Evolutionary conservation across 1,140 invertebrate genomes (phyloP), one percentile per base, ranked within the genome.

Genomic region (Zophobas atratus): DNA sequence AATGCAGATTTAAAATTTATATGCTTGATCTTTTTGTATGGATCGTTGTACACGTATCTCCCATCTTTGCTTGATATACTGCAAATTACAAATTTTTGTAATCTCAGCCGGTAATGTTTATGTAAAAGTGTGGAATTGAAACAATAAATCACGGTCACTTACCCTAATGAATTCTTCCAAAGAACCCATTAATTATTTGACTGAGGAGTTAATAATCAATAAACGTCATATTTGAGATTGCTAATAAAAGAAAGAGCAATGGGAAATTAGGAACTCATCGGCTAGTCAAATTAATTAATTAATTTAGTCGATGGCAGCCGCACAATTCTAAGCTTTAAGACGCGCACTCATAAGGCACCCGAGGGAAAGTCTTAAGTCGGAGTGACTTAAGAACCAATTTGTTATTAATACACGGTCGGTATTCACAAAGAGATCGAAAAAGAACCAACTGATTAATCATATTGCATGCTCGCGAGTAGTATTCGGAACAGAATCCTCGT

Each of bases 1-100:
- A 75, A 75, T 75, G 73, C 73, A 75, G 73, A 75, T 75, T 60
- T 75, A 41, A 57, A 60, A 57, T 60, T 75, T 75, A 75, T 57
- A 63, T 43, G 53, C 51, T 46, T 60, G 51, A 55, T 57, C 46
- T 63, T 57, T 75, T 75, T 46, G 46, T 63, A 60, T 20, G 33
- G 55, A 57, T 57, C 51, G 56, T 39, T 43, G 20, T 48, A 75
- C 46, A 60, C 39, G 35, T 60, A 57, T 43, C 8, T 8, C n/a
- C 8, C 43, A 75, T 60, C 53, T 48, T 56, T 36, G 2, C 38
- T 63, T 75, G 73, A 75, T 75, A 63, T 75, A 75, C 46, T 75
- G 73, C 73, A 75, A 75, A 75, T 75, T 75, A 63, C 73, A 67
- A 43, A 67, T 67, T 67, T 67, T 67, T 67, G 60, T 67, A 67